Conservation (phyloP, 1,140 invertebrate genomes). For the Leptoteleia sp. region DNA sequence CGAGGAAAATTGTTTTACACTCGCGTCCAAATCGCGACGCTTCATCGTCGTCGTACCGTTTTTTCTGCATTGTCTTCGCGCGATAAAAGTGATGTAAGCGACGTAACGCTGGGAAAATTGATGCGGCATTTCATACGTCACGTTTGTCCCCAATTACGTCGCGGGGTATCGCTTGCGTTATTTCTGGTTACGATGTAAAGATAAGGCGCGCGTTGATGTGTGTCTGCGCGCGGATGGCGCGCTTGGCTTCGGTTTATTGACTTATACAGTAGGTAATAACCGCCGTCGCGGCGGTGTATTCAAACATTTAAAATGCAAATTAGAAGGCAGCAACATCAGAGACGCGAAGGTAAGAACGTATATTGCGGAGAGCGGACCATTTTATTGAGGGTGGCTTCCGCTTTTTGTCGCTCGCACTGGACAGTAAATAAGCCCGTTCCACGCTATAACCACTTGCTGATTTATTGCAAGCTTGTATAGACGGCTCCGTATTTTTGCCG, state of each 20-base stretch:
- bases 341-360: slow-evolving; percentile 55
- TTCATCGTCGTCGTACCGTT: background rate
- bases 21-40: background rate
- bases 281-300: slow-evolving; percentile 26
- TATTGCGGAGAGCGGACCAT: slow-evolving; percentile 19
- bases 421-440: slow-evolving; percentile 55
- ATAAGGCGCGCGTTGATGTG: slow-evolving; percentile 26
- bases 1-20: slow-evolving; percentile 35
- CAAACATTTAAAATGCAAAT: slow-evolving; percentile 64
- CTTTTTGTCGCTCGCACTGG: slow-evolving; percentile 53
- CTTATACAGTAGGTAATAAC: slow-evolving; percentile 61
- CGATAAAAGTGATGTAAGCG: slow-evolving; percentile 30
- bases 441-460: slow-evolving; percentile 49
- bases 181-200: slow-evolving; percentile 47
- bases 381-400: slow-evolving; percentile 62
- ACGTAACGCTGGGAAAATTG: slow-evolving; percentile 32
- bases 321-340: slow-evolving; percentile 39
- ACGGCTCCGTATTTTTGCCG: slow-evolving; percentile 47
- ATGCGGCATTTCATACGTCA: slow-evolving; percentile 36
- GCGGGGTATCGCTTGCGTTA: slow-evolving; percentile 30
- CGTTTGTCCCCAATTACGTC: slow-evolving; percentile 41
- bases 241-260: slow-evolving; percentile 50
- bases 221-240: slow-evolving; percentile 3
- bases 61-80: background rate
- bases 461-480: slow-evolving; percentile 44